These are phyloP conservation scores for Anisognathus igniventris DNA, from an alignment of 2,797 vertebrate species.

Conservation along the genomic window DNA sequence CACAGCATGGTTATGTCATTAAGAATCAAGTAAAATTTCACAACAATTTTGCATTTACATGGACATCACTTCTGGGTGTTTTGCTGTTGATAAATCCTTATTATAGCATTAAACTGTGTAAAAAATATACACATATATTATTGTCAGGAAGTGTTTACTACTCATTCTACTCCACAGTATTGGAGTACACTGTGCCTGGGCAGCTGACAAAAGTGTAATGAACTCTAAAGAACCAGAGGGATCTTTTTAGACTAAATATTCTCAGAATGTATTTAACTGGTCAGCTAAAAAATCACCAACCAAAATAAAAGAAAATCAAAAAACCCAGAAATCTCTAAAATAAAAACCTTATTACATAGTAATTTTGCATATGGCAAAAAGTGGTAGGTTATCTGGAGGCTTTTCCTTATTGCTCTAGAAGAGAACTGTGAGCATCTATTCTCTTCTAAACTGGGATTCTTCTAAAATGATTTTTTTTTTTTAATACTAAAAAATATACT, in stretches of 20 bases:
- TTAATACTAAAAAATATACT: background rate
- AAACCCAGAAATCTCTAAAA: background rate
- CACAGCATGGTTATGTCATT: background rate
- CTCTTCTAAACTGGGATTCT: background rate
- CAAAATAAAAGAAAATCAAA: background rate
- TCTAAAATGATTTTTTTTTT: background rate
- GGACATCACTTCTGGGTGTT: background rate
- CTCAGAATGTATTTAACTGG: slow-evolving; percentile 25
- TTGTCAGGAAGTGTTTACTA: background rate
- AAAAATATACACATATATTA: background rate
- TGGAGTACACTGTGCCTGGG: background rate
- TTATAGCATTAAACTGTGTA: background rate
- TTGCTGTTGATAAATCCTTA: background rate
- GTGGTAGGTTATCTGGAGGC: background rate
- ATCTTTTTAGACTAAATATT: slow-evolving; percentile 33
- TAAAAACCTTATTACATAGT: background rate
- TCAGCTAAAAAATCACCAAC: background rate
- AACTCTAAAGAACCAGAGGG: slow-evolving; percentile 15
- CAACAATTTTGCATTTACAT: background rate
- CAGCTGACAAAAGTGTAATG: background rate
- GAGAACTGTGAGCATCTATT: background rate
- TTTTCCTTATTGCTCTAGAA: background rate
- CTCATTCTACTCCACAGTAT: background rate
- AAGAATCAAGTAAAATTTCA: background rate
- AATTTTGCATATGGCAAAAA: slow-evolving; percentile 15